Base-by-base conservation (phyloP, 2,797 vertebrate species). In the Phrynocephalus forsythii region DNA sequence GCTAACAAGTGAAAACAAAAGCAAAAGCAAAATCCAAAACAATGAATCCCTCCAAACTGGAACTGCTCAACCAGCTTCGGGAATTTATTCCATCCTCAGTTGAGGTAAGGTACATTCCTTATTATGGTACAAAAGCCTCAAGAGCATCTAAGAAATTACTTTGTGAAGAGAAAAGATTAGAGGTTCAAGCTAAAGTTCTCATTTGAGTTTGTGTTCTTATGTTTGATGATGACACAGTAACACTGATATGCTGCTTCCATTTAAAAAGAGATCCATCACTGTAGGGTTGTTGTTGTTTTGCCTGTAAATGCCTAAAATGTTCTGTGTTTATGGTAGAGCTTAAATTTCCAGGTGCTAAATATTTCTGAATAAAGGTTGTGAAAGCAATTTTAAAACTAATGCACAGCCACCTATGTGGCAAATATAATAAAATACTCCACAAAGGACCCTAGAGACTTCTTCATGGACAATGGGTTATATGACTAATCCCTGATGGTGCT, bases 31-130 rank as follows among this genome's bases (percentile, higher is more conserved):
- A 88, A 38, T 1, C 30, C 28, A 30, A 52, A 75, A 11, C 69
- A 95, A 97, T 97, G 97, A 97, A 96, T 95, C 94, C 94, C 93
- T 95, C 94, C 91, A 95, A 96, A 92, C 94, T 95, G 96, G 96
- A 96, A 96, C 95, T 72, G 94, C 95, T 96, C 94, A 96, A 96
- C 92, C 95, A 94, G 94, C 95, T 96, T 94, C 92, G 86, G 95
- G 97, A 97, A 96, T 95, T 93, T 93, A 92, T 93, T 95, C 94
- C 91, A 94, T 91, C 95, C 92, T 95, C 95, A 96, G 93, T 92
- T 60, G 95, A 97, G 97, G 97, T 97, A 97, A 97, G 97, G 93
- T 86, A 86, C 92, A 91, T 93, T 96, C 94, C 93, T 97, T 97
- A 95, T 95, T 96, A 94, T 81, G 89, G 90, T 92, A 95, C 93